Percentiles rank a stretch among this genome's conserved stretches.
phyloP scores from a whole-genome alignment of 92 coral and sea anemone genomes.

The Porites divaricata region DNA sequence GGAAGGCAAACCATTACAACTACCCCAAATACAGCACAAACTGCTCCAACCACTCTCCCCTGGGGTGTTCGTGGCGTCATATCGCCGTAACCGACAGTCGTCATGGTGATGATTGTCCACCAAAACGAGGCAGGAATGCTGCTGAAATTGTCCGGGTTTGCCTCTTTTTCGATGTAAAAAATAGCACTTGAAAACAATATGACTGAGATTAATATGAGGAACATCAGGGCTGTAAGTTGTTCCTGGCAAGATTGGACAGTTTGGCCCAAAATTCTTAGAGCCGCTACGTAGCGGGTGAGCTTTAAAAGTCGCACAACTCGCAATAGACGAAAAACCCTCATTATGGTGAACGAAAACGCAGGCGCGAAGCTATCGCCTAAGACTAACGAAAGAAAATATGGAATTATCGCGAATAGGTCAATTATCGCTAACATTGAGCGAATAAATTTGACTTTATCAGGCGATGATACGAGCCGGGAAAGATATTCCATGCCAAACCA shows the following conservation, averaged over 20 bases:
- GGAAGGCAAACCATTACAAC: conserved; percentile 92
- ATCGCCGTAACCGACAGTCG: conserved; percentile 98
- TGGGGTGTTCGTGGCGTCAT: conserved; percentile 73
- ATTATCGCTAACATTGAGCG: conserved; percentile 77
- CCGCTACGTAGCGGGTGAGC: conserved; percentile 93
- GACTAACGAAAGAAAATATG: conserved; percentile 73
- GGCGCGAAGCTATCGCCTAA: conserved; percentile 63
- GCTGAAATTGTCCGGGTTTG: conserved; percentile 65
- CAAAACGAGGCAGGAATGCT: conserved; percentile 93
- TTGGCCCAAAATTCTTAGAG: conserved; percentile 84
- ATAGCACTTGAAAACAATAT: conserved; percentile 79
- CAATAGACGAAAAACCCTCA: conserved; percentile 81
- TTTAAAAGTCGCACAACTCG: conserved; percentile 85
- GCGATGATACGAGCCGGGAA: conserved; percentile 75
- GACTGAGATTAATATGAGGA: conserved; percentile 69
- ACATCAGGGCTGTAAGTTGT: conserved; percentile 75
- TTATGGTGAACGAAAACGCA: conserved; percentile 68
- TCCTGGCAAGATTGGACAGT: conserved; percentile 83
- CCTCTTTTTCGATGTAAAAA: conserved; percentile 73
- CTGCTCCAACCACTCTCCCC: conserved; percentile 86
- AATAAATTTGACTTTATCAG: conserved; percentile 65
- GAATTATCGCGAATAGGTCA: conserved; percentile 88
- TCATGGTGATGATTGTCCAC: conserved; percentile 97
- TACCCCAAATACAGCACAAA: conserved; percentile 90
- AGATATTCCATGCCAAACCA: conserved; percentile 89